A percentile compares a stretch with the other conserved stretches of the same genome.
Conservation (phyloP, 2,797 vertebrate genomes). For the Lepus oiostolus region DNA sequence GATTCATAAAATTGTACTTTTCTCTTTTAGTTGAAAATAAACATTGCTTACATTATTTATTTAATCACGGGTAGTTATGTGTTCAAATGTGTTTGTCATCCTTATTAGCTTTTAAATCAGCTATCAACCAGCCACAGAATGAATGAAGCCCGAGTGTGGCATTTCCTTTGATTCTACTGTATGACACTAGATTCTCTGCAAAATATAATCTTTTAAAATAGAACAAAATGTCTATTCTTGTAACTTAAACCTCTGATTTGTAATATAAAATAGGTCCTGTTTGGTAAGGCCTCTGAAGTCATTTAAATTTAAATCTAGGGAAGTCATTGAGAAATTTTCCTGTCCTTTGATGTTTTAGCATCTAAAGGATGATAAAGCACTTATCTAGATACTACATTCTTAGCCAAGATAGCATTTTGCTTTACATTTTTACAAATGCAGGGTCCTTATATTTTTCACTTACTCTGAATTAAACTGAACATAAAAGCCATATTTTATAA, state of each 20-base stretch:
- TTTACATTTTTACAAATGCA: neutral
- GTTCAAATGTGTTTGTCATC: neutral
- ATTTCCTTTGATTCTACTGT: constrained; percentile 11
- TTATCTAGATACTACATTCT: constrained; percentile 1
- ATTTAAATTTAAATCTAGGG: constrained; percentile 49
- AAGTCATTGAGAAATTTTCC: constrained; percentile 37
- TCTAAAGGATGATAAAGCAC: constrained; percentile 42
- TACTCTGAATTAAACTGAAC: constrained; percentile 46
- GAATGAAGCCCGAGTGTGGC: neutral
- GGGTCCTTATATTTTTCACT: neutral
- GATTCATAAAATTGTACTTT: neutral
- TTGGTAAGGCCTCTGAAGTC: constrained; percentile 12
- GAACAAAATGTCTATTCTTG: neutral
- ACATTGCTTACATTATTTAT: neutral
- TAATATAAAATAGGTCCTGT: neutral
- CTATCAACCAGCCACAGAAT: constrained; percentile 10
- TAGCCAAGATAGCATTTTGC: constrained; percentile 37
- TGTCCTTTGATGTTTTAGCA: constrained; percentile 39
- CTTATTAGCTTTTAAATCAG: neutral
- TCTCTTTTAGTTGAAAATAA: constrained; percentile 39
- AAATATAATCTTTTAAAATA: constrained; percentile 34
- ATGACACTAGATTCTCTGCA: constrained; percentile 6
- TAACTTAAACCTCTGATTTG: constrained; percentile 32
- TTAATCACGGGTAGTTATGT: neutral
- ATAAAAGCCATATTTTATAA: constrained; percentile 53